Base-by-base conservation (phyloP, 1,140 invertebrate species). In the Diorhabda carinulata region DNA sequence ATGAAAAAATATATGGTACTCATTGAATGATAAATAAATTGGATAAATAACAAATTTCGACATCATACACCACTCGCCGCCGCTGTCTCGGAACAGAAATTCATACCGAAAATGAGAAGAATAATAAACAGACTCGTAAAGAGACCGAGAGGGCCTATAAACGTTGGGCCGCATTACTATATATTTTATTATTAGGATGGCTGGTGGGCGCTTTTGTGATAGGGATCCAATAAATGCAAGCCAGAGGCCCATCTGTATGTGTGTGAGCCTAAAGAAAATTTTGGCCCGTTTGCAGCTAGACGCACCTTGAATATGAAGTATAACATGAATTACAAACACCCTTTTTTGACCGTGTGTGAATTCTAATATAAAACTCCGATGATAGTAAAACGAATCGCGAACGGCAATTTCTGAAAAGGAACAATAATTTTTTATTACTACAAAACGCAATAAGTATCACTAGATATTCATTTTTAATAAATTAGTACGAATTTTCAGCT, bases 101-200 rank as follows among this genome's bases (percentile, higher is more conserved):
- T 62, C 61, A 62, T 62, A n/a, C 61, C 43, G 41, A 62, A 62
- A 62, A 62, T 10, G 61, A 62, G 61, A 62, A 62, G 61, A 62
- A 62, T 62, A 62, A 62, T 62, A 62, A 62, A 62, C 61, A 62
- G 61, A 43, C 8, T 43, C 42, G 41, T 62, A 62, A 62, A 62
- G 43, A 44, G 61, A 62, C 61, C 61, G 61, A 62, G 43, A 43
- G 61, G 8, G 47, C n/a, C 9, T n/a, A 62, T 62, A 62, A 62
- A 62, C 61, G 61, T 62, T 43, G 41, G 41, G 43, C 41, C 43
- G 61, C 10, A 62, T 62, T 61, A 43, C 59, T 61, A 41, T 62
- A 52, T 52, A 62, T 62, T 62, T 62, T 62, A 62, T 62, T 62
- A 62, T 62, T 6, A 9, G 47, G 47, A 8, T n/a, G 47, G 47